Evolutionary conservation across 2,888 invertebrate genomes (phyloP), one percentile per base, ranked within the genome.

Genomic region (Stenodera caucasica): DNA sequence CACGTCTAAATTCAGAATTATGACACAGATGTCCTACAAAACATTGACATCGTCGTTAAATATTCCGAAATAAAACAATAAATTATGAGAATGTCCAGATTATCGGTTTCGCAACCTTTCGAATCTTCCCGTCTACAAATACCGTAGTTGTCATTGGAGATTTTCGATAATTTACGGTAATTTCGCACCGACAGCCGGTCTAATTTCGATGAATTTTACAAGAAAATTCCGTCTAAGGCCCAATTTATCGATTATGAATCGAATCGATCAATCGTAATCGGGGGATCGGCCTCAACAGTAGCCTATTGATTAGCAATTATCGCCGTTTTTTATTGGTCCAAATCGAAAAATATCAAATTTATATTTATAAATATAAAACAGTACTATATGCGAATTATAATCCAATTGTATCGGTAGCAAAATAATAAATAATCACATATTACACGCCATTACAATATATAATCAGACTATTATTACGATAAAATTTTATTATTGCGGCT

Each of bases 301-400:
- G 60, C 54, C 61, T 75, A 75, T 76, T 68, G 76, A 76, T 76
- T 75, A 70, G 57, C 70, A 72, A 73, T 72, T 73, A 73, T 64
- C 69, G 65, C 26, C n/a, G n/a, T n/a, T n/a, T n/a, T n/a, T n/a
- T n/a, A n/a, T n/a, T n/a, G n/a, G n/a, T n/a, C n/a, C n/a, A n/a
- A n/a, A 61, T 59, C 52, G 51, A 58, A 65, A 66, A 57, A 64
- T 14, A 18, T 9, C 15, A 18, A 40, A 37, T n/a, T n/a, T n/a
- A n/a, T n/a, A 37, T 37, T 9, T 40, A 40, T 40, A 40, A 40
- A 40, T 40, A 40, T 40, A 40, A 40, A 40, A 40, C 18, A 40
- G 15, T 14, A 64, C 55, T 62, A 68, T 64, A 66, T 40, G 37
- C 70, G 70, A 71, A 73, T 72, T 75, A 74, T 72, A 73, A 74